Conservation (phyloP, 2,113 vertebrate genomes). For the Symphodus melops region DNA sequence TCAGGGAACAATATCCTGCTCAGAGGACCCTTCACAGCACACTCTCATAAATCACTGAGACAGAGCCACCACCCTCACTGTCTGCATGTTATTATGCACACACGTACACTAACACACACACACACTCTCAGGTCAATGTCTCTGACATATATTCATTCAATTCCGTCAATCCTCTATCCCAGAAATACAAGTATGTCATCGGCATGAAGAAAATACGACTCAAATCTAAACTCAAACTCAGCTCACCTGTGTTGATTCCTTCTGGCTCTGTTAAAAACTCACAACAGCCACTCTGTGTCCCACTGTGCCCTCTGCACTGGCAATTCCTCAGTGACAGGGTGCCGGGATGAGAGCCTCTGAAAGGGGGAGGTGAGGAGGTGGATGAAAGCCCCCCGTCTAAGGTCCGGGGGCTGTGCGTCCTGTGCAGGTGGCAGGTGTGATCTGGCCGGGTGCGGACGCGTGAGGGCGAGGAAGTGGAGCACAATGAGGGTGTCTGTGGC, state of each 20-base stretch:
- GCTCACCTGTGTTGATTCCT: constrained; percentile 60
- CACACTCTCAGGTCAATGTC: constrained; percentile 40
- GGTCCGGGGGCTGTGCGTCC: constrained; percentile 59
- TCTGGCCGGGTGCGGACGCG: constrained; percentile 75
- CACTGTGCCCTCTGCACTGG: constrained; percentile 38
- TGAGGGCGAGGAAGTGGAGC: constrained; percentile 67
- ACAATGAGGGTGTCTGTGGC: constrained; percentile 82
- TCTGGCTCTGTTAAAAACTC: constrained; percentile 68
- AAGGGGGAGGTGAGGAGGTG: constrained; percentile 56
- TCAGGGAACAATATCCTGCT: constrained; percentile 87
- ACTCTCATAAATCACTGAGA: constrained; percentile 86
- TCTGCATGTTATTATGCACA: constrained; percentile 73
- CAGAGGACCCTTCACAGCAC: constrained; percentile 83
- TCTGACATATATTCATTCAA: constrained; percentile 57
- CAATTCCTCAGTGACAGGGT: constrained; percentile 83
- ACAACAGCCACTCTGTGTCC: constrained; percentile 70
- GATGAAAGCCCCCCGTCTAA: constrained; percentile 74
- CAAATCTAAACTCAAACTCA: constrained; percentile 43
- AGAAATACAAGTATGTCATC: constrained; percentile 40
- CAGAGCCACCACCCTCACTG: constrained; percentile 85
- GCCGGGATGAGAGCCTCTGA: constrained; percentile 64
- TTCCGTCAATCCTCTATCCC: constrained; percentile 43
- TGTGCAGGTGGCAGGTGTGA: constrained; percentile 86
- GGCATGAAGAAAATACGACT: constrained; percentile 64
- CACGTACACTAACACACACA: constrained; percentile 29